Evolutionary conservation across 2,888 invertebrate genomes (phyloP).

Genomic region (Calameuta idolon): DNA sequence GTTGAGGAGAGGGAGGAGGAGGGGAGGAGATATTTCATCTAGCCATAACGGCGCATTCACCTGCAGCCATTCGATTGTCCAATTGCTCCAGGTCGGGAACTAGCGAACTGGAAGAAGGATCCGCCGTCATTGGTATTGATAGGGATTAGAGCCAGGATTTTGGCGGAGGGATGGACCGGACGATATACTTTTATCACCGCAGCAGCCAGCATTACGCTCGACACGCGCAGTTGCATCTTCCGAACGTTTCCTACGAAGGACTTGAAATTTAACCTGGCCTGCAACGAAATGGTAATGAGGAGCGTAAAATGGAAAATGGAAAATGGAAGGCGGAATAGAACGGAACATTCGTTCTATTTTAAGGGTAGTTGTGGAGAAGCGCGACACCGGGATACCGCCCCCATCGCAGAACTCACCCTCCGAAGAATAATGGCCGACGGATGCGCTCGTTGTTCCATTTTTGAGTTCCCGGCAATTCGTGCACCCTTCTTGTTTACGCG

Average conservation of each 20-base stretch:
- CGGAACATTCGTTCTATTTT: constrained; percentile 22
- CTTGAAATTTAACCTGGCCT: constrained; percentile 46
- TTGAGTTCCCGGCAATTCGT: constrained; percentile 43
- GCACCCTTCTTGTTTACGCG: no score
- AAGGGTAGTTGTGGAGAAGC: constrained; percentile 13
- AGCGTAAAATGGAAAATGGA: constrained; percentile 54
- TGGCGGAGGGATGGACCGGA: no score
- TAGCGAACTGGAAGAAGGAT: no score
- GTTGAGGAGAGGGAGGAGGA: no score
- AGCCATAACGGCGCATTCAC: no score
- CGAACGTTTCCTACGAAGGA: not conserved
- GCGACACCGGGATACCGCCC: constrained; percentile 1
- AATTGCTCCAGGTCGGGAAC: no score
- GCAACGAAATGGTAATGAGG: constrained; percentile 54
- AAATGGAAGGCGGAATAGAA: constrained; percentile 53
- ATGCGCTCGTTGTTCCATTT: constrained; percentile 55
- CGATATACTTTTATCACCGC: no score
- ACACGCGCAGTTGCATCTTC: not conserved
- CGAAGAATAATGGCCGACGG: constrained; percentile 53
- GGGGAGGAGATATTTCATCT: no score
- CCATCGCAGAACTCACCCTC: constrained; percentile 35
- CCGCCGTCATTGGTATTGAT: no score
- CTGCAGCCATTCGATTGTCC: no score
- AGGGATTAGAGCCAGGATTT: no score
- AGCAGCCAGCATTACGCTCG: no score